phyloP scores from a whole-genome alignment of 2,888 invertebrate genomes.

The Oscheius myriophilus region DNA sequence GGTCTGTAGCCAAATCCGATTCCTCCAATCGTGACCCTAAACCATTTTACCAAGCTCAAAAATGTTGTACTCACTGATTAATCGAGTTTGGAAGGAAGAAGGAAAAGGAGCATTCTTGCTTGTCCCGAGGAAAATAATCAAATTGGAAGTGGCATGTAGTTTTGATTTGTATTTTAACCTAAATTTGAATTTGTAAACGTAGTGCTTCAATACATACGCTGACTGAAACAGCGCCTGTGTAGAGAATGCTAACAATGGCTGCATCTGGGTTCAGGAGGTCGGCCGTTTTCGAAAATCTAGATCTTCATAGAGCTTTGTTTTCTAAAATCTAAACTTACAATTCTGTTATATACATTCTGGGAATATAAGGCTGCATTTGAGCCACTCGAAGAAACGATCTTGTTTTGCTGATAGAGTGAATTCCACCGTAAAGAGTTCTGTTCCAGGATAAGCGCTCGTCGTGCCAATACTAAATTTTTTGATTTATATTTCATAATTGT shows the following conservation, averaged over 20 bases:
- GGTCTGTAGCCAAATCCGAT: too few species aligned
- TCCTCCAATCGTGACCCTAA: too few species aligned
- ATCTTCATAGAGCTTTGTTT: not conserved
- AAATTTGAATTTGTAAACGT: not conserved
- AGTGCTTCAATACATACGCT: not conserved
- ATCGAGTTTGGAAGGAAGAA: slow-evolving; percentile 12
- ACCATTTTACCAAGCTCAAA: too few species aligned
- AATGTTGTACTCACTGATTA: not conserved
- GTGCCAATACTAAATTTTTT: slow-evolving; percentile 1
- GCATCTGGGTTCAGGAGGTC: not conserved
- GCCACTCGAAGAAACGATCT: slow-evolving; percentile 1
- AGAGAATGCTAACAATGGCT: not conserved
- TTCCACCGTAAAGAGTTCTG: slow-evolving; percentile 6
- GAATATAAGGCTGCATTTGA: slow-evolving; percentile 17
- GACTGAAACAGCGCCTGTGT: not conserved
- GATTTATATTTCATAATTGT: not conserved
- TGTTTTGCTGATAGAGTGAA: not conserved
- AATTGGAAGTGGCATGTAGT: slow-evolving; percentile 20
- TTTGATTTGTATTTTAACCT: slow-evolving; percentile 4
- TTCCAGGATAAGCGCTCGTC: slow-evolving; percentile 22
- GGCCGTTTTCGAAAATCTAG: not conserved
- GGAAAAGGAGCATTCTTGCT: slow-evolving; percentile 23
- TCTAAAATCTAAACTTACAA: slow-evolving; percentile 5
- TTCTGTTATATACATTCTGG: slow-evolving; percentile 15
- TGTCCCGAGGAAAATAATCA: slow-evolving; percentile 19